phyloP scores from a whole-genome alignment of 30 jellyfish, hydroid and myxozoan genomes.

The Catostylus mosaicus region DNA sequence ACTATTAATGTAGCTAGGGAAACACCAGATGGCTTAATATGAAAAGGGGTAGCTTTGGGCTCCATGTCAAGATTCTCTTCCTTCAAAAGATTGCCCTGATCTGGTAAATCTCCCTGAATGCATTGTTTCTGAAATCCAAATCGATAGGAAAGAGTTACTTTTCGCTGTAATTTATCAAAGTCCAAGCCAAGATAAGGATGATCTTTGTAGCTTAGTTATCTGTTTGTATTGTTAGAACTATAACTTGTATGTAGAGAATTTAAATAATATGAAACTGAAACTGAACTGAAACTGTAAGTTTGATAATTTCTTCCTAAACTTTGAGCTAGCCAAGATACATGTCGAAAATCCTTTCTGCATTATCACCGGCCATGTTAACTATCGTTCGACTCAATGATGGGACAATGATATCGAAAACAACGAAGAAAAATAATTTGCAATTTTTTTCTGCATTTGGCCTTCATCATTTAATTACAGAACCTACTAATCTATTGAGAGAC shows the following conservation, averaged over 20 bases:
- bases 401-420: constrained; percentile 42
- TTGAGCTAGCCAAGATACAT: constrained; percentile 27
- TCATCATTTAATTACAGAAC: constrained; percentile 28
- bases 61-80: not conserved
- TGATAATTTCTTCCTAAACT: constrained; percentile 15
- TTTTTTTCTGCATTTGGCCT: constrained; percentile 16
- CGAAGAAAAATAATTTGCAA: constrained; percentile 30
- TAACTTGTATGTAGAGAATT: too few relatives aligned
- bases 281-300: too few relatives aligned
- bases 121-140: not conserved
- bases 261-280: too few relatives aligned
- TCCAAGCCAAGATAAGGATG: constrained; percentile 51
- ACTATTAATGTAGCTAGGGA: constrained; percentile 28
- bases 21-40: constrained; percentile 10
- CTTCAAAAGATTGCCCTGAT: not conserved
- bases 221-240: too few relatives aligned
- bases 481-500: constrained; percentile 27
- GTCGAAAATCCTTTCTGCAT: constrained; percentile 9
- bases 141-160: not conserved
- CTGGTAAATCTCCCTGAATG: not conserved
- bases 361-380: constrained; percentile 39
- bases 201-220: too few relatives aligned
- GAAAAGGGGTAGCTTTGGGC: not conserved
- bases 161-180: not conserved
- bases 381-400: constrained; percentile 43